Conservation (phyloP, 1,140 invertebrate genomes). For the Halesus radiatus region DNA sequence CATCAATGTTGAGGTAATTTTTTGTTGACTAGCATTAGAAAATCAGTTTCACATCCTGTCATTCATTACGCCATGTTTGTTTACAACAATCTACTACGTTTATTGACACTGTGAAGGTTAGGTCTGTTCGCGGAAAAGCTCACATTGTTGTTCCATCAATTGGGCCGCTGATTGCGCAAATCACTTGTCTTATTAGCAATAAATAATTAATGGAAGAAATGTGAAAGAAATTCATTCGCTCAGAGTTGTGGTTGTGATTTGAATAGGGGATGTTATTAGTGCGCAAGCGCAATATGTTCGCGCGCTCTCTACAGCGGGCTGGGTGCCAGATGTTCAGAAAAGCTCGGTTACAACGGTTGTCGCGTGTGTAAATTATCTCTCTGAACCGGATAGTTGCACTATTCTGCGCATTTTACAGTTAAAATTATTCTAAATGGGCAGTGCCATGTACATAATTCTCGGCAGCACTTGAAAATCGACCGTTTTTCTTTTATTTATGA, state of each 20-base stretch:
- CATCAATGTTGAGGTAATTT: background rate
- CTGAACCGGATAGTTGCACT: constrained; percentile 35
- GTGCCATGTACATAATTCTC: constrained; percentile 27
- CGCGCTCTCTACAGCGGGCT: constrained; percentile 67
- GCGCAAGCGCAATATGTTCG: constrained; percentile 70
- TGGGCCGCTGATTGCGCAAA: background rate
- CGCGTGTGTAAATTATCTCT: constrained; percentile 37
- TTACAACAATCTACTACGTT: constrained; percentile 48
- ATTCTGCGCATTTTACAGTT: constrained; percentile 31
- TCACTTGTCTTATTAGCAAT: background rate
- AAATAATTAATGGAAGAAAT: background rate
- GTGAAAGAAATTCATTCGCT: constrained; percentile 1
- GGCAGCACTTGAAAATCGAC: constrained; percentile 14
- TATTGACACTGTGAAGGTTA: constrained; percentile 48
- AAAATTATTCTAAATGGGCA: constrained; percentile 13
- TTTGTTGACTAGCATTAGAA: constrained; percentile 33
- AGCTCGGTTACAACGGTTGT: constrained; percentile 65
- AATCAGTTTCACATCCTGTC: constrained; percentile 44
- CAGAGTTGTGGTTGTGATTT: constrained; percentile 23
- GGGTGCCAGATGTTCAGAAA: constrained; percentile 69
- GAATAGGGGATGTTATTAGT: constrained; percentile 44
- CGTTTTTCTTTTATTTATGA: constrained; percentile 36
- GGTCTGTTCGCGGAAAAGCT: constrained; percentile 44
- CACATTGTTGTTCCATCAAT: background rate
- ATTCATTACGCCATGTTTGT: constrained; percentile 50